Evolutionary conservation across 2,797 vertebrate genomes (phyloP).

Genomic region (Pipistrellus pipistrellus): DNA sequence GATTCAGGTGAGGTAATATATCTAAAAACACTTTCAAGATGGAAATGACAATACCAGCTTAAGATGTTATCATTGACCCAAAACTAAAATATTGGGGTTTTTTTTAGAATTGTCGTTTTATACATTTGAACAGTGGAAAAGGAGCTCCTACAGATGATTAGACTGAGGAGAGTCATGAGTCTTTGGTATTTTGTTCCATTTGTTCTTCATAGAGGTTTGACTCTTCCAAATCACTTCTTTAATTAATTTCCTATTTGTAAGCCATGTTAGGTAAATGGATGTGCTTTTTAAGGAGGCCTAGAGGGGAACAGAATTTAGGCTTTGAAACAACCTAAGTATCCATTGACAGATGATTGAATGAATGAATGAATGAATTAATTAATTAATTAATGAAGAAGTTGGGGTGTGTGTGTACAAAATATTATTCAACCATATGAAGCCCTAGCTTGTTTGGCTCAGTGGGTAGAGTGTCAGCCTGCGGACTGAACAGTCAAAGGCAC

Average conservation of each 20-base stretch:
- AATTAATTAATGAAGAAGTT: no score
- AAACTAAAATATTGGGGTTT: not conserved
- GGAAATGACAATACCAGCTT: slow-evolving; percentile 15
- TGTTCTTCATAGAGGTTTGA: not conserved
- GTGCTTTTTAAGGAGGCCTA: not conserved
- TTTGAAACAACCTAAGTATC: not conserved
- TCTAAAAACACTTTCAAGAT: slow-evolving; percentile 28
- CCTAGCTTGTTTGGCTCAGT: no score
- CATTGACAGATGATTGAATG: not conserved
- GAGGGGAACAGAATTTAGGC: slow-evolving; percentile 13
- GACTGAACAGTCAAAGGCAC: no score
- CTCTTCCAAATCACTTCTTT: slow-evolving; percentile 30
- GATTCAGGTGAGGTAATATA: not conserved
- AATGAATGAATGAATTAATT: not conserved
- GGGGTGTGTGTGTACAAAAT: not conserved
- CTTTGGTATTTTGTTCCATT: slow-evolving; percentile 41
- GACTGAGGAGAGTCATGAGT: not conserved
- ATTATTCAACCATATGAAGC: not conserved
- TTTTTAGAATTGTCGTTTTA: slow-evolving; percentile 32
- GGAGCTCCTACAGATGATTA: not conserved
- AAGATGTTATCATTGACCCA: not conserved
- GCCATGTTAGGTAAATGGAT: slow-evolving; percentile 28
- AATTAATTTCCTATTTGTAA: slow-evolving; percentile 33
- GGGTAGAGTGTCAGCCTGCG: no score
- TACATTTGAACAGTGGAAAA: slow-evolving; percentile 20